A percentile compares a stretch with the other conserved stretches of the same genome.
These are phyloP conservation scores for Agriopis leucophaearia DNA, from an alignment of 2,888 invertebrate species.

Conservation along the genomic window DNA sequence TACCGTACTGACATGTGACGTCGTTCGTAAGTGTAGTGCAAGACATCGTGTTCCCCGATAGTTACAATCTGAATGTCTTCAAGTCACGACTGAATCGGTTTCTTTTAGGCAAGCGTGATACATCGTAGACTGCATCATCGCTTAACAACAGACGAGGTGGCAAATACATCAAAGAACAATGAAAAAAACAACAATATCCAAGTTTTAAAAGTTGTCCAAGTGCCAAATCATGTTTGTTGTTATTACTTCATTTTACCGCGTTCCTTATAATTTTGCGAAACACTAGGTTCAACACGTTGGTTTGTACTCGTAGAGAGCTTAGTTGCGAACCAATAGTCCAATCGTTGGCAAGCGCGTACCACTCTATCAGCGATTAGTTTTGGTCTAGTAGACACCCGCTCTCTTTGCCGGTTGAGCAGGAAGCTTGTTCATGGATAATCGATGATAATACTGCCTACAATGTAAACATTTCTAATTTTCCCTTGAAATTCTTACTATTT, in stretches of 20 bases:
- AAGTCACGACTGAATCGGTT: too few relatives aligned
- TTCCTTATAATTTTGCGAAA: conserved; percentile 23
- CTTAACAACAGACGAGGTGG: too few relatives aligned
- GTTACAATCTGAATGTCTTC: too few relatives aligned
- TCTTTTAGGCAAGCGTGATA: too few relatives aligned
- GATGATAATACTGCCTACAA: conserved; percentile 63
- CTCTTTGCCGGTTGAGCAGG: conserved; percentile 65
- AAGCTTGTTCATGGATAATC: conserved; percentile 59
- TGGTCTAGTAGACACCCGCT: conserved; percentile 78
- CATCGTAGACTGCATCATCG: too few relatives aligned
- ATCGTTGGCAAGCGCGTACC: conserved; percentile 78
- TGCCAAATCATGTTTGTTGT: neutral
- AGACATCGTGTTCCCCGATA: too few relatives aligned
- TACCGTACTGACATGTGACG: too few relatives aligned
- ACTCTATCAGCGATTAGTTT: conserved; percentile 85
- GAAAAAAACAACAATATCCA: neutral
- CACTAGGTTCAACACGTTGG: conserved; percentile 46
- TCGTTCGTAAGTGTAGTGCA: too few relatives aligned
- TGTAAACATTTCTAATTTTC: conserved; percentile 40
- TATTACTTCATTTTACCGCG: neutral
- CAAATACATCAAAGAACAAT: neutral
- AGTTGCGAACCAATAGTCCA: conserved; percentile 77
- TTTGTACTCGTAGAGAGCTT: conserved; percentile 53
- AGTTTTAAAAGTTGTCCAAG: neutral
- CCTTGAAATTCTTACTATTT: conserved; percentile 30